Base-by-base conservation (phyloP, 1,140 invertebrate genomes). In the Drosophila auraria region DNA sequence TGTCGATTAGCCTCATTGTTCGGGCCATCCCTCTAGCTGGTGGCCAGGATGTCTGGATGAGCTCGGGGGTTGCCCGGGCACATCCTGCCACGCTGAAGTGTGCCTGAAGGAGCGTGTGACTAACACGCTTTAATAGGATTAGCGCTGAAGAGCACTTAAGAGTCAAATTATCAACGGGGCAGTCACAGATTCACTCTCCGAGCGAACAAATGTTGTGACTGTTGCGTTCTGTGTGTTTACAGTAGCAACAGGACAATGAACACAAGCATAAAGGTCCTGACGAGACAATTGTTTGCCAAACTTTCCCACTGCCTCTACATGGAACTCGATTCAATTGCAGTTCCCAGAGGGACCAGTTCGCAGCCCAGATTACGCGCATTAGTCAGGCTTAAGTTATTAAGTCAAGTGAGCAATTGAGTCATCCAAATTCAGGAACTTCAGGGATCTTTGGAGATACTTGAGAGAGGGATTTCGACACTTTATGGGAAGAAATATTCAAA, bases 111-210 rank as follows among this genome's bases (percentile, higher is more conserved):
- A 76, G 80, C 73, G 77, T 87, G 84, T 61, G 68, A 84, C 76
- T 73, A 78, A 89, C 91, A 92, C 86, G 83, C 91, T 92, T 86
- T 92, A 92, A 92, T 91, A 89, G 91, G 91, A 92, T 92, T 92
- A 92, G 45, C 91, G 76, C 91, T 91, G 91, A 92, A 92, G 91
- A 91, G 91, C 87, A 92, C 91, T 92, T 92, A 92, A 89, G 91
- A 91, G 90, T 92, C 80, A 91, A 90, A 92, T 91, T 86, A 90
- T 91, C 79, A 81, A 89, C 70, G 70, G 78, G 69, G 69, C 73
- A 77, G 73, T 65, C 53, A 51, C 73, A 49, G 54, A 75, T 63
- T 76, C 77, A 58, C 66, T 73, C 25, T 12, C 27, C 5, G 27
- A 53, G 47, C 27, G 5, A 42, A 54, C 53, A 54, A 73, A 61